Base-by-base conservation (phyloP, 2,797 vertebrate species). In the Sebastes cheni region DNA sequence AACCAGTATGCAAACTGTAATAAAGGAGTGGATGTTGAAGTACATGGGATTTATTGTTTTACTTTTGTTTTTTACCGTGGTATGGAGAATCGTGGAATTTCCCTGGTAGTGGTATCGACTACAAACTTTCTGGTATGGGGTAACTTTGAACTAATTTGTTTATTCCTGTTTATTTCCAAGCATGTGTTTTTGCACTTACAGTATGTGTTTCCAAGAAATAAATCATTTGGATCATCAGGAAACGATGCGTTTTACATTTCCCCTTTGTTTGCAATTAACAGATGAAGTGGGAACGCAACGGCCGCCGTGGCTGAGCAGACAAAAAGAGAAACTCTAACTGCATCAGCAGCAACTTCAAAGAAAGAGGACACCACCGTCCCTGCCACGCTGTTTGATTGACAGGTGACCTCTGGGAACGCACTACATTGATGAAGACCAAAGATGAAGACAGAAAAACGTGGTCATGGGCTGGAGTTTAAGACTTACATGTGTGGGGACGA, bases 401-500 rank as follows among this genome's bases (percentile, higher is more conserved):
- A 77, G 60, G 60, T 74, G 75, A 85, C 67, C 68, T 83, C 69
- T 58, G 25, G 58, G 55, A 61, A 27, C 23, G 46, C 50, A 36
- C 14, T 6, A 20, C 56, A 27, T 62, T 1, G 11, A 73, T 59
- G 73, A 82, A 13, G 42, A 54, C 20, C 23, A 22, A 34, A 77
- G 8, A 11, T 42, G 77, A 62, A 54, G 69, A 83, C 71, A 23
- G 42, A 46, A 18, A 27, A 22, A 67, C 7, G 23, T 27, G 27
- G 25, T 25, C 13, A 74, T 27, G 32, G 20, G 5, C 4, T 13
- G 20, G 6, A 56, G 23, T 30, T 18, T 3, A 16, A 13, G 68
- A 95, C 96, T 96, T 97, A 99, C 99, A 91, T 99, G 99, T 81
- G 99, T 99, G 85, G 99, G 99, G 87, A 99, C 98, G 5, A 99